A percentile compares a stretch with the other conserved stretches of the same genome.
phyloP scores from a whole-genome alignment of 2,113 vertebrate genomes.

The Sitta europaea region DNA sequence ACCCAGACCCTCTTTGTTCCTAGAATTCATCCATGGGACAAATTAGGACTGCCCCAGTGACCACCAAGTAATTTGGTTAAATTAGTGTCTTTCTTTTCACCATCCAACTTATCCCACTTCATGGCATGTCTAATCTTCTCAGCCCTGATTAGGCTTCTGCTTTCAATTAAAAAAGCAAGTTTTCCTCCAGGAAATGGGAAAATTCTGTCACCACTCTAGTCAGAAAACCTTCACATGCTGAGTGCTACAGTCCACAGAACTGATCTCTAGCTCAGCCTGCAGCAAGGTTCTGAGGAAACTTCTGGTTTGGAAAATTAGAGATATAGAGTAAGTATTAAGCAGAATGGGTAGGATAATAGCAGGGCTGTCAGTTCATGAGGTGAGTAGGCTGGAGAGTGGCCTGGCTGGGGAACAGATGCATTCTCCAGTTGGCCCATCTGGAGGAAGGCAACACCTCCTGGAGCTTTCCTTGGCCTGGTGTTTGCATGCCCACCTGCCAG shows the following conservation, averaged over 20 bases:
- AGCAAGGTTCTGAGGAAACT: background rate
- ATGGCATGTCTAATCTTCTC: background rate
- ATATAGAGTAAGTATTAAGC: background rate
- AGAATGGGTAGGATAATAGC: background rate
- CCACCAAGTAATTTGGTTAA: background rate
- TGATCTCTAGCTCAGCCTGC: background rate
- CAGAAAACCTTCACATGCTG: background rate
- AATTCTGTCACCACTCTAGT: background rate
- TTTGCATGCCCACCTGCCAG: background rate
- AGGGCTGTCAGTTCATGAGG: background rate
- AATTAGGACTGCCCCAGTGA: background rate
- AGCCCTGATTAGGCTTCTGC: background rate
- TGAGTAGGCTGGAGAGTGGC: background rate
- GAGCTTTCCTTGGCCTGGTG: background rate
- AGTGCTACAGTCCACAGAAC: background rate
- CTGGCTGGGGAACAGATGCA: background rate
- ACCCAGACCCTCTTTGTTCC: background rate
- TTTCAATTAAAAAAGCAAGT: background rate
- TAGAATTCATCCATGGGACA: background rate
- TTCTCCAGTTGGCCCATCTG: background rate
- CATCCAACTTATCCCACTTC: background rate
- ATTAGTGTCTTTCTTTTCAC: constrained; percentile 3
- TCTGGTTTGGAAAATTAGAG: background rate
- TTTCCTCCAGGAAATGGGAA: background rate
- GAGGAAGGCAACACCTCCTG: background rate